These are phyloP conservation scores for Empidonax traillii DNA, from an alignment of 2,113 vertebrate genomes.

Conservation along the genomic window DNA sequence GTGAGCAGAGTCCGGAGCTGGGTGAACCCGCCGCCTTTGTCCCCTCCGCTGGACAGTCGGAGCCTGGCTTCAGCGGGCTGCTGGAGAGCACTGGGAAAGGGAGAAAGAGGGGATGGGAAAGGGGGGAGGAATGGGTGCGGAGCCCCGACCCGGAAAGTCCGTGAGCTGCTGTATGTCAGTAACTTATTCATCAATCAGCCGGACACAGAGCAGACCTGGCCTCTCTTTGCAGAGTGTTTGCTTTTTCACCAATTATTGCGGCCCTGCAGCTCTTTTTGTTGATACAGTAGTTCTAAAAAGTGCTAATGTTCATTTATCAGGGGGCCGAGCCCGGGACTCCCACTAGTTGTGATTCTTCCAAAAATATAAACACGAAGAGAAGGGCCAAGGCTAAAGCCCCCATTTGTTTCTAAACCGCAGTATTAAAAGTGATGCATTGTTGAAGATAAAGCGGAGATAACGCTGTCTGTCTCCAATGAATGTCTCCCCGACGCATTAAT, in stretches of 20 bases:
- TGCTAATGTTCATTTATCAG: constrained; percentile 97
- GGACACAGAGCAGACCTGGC: constrained; percentile 82
- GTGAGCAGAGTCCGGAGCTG: not conserved
- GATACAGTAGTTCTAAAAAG: constrained; percentile 90
- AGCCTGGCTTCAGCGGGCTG: not conserved
- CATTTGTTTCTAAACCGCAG: constrained; percentile 91
- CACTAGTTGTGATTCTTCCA: constrained; percentile 89
- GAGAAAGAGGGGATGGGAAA: not conserved
- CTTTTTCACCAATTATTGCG: constrained; percentile 93
- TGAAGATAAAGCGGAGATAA: constrained; percentile 98
- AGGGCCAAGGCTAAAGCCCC: constrained; percentile 85
- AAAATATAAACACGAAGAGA: constrained; percentile 94
- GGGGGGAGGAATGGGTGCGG: not conserved
- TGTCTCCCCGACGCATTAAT: constrained; percentile 94
- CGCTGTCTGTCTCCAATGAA: constrained; percentile 91
- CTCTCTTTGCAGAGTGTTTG: constrained; percentile 84
- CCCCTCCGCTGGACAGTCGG: not conserved
- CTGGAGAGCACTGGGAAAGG: not conserved
- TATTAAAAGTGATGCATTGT: constrained; percentile 86
- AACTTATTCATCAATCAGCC: constrained; percentile 79
- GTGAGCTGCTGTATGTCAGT: constrained; percentile 64
- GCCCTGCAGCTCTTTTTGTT: constrained; percentile 84
- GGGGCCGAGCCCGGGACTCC: constrained; percentile 78
- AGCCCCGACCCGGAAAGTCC: constrained; percentile 61
- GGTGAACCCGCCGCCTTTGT: not conserved